These are phyloP conservation scores for Pygocentrus nattereri DNA, from an alignment of 2,797 vertebrate genomes.

Conservation along the genomic window DNA sequence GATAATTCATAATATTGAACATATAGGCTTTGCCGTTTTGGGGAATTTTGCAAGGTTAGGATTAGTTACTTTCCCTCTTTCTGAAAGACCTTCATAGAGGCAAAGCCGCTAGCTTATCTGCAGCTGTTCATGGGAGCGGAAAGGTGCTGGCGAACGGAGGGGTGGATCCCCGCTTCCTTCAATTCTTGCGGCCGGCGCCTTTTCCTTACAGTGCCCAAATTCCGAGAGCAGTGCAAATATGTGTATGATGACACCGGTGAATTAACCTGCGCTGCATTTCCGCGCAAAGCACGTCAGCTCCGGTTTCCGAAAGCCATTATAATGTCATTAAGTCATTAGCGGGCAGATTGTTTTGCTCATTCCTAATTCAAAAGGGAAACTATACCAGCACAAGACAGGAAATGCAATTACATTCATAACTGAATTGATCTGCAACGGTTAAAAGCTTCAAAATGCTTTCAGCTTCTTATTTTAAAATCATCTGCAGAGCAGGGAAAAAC, in stretches of 20 bases:
- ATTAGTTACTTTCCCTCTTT: not conserved
- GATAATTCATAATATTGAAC: slow-evolving; percentile 10
- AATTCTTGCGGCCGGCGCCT: slow-evolving; percentile 64
- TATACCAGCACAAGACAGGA: not conserved
- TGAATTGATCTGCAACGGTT: not conserved
- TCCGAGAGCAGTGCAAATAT: not conserved
- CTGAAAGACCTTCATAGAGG: not conserved
- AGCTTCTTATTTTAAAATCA: not conserved
- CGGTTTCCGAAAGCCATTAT: not conserved
- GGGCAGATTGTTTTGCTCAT: not conserved
- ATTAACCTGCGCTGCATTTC: not conserved
- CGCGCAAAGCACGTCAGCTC: not conserved
- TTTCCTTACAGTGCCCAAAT: not conserved
- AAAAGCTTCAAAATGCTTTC: not conserved
- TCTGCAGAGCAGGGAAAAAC: not conserved
- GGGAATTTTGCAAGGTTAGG: slow-evolving; percentile 25
- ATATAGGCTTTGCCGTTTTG: not conserved
- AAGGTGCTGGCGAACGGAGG: slow-evolving; percentile 69
- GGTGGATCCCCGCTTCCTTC: slow-evolving; percentile 73
- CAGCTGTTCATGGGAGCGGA: slow-evolving; percentile 72
- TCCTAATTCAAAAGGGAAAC: not conserved
- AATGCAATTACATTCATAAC: not conserved
- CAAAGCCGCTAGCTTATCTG: slow-evolving; percentile 66
- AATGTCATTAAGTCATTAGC: not conserved
- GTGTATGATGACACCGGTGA: not conserved